These are phyloP conservation scores for Oikopleura vanhoeffeni DNA, from an alignment of 23 tunicate species.

Conservation along the genomic window DNA sequence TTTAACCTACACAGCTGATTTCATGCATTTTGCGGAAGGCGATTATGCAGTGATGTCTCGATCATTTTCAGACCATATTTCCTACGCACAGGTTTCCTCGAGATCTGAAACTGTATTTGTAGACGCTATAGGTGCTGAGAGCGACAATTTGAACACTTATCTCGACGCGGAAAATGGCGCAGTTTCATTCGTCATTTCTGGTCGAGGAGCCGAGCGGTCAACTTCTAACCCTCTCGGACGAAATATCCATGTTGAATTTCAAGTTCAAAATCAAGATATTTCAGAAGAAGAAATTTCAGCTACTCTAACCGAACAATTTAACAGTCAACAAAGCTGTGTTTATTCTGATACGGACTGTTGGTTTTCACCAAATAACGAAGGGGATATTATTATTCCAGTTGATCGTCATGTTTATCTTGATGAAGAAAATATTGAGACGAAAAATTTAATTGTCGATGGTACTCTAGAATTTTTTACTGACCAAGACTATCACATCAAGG, in stretches of 20 bases:
- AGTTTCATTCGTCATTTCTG: not conserved
- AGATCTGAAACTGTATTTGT: not conserved
- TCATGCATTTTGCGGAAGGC: conserved; percentile 23
- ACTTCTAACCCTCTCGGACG: not conserved
- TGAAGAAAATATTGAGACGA: not conserved
- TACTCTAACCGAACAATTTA: not conserved
- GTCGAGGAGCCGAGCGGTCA: not conserved
- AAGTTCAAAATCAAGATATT: not conserved
- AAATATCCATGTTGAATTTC: conserved; percentile 5
- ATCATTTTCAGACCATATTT: not conserved
- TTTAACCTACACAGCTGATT: conserved; percentile 36
- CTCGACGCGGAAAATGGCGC: not conserved
- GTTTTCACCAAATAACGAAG: not conserved
- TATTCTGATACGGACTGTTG: not conserved
- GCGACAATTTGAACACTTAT: not conserved
- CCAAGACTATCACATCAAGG: not conserved
- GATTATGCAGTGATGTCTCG: conserved; percentile 36
- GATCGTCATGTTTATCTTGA: conserved; percentile 8
- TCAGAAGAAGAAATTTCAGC: not conserved
- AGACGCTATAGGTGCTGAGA: not conserved
- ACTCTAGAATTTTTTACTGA: not conserved
- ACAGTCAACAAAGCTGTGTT: not conserved
- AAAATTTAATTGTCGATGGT: not conserved
- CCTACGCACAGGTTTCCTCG: not conserved
- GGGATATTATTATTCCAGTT: not conserved